These are phyloP conservation scores for Arge pagana DNA, from an alignment of 2,888 invertebrate genomes.

Conservation along the genomic window DNA sequence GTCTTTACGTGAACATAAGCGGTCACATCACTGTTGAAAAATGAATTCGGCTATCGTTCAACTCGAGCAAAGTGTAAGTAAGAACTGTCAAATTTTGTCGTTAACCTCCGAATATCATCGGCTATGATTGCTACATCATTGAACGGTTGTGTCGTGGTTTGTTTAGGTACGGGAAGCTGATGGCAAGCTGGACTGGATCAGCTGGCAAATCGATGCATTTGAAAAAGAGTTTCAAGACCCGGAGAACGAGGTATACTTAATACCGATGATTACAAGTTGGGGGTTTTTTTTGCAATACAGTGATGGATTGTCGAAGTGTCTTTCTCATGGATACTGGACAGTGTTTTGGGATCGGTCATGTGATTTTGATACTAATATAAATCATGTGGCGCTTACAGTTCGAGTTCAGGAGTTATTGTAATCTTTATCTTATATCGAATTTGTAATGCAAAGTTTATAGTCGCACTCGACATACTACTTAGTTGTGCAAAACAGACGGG, in stretches of 20 bases:
- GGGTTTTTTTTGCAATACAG: too few relatives aligned
- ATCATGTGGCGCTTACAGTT: too few relatives aligned
- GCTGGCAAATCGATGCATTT: constrained; percentile 74
- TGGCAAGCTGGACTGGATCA: constrained; percentile 72
- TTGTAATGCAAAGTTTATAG: too few relatives aligned
- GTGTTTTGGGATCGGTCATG: too few relatives aligned
- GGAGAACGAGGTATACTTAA: constrained; percentile 58
- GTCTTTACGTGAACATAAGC: not conserved
- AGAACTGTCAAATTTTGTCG: not conserved
- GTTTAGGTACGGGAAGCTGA: constrained; percentile 74
- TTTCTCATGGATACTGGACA: too few relatives aligned
- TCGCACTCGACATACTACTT: too few relatives aligned
- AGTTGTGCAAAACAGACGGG: too few relatives aligned
- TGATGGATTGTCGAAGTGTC: too few relatives aligned
- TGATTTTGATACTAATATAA: too few relatives aligned
- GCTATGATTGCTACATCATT: constrained; percentile 10
- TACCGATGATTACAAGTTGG: constrained; percentile 32
- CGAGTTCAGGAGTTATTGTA: too few relatives aligned
- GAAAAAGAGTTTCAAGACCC: constrained; percentile 68
- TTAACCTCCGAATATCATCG: constrained; percentile 24
- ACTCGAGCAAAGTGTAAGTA: constrained; percentile 51
- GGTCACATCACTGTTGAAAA: not conserved
- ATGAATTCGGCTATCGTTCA: constrained; percentile 51
- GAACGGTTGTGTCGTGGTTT: not conserved
- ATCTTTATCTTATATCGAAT: too few relatives aligned